These are phyloP conservation scores for Adrianichthys oophorus DNA, from an alignment of 2,797 vertebrate species.

Conservation along the genomic window DNA sequence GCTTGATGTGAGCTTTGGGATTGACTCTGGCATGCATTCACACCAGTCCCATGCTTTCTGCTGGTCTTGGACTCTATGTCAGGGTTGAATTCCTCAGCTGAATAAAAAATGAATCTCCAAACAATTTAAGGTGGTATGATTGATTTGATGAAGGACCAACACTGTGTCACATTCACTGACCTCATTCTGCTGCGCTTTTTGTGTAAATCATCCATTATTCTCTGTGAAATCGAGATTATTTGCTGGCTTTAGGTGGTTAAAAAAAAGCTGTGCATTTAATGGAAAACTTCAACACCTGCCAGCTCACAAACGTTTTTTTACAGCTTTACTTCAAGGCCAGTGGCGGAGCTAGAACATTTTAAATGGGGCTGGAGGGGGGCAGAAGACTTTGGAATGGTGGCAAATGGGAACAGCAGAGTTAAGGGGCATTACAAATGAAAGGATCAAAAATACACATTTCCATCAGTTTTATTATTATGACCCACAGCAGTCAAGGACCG, in stretches of 20 bases:
- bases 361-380: no score
- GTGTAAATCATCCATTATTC: conserved; percentile 24
- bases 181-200: conserved; percentile 15
- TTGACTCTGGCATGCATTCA: conserved; percentile 24
- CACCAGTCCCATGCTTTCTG: conserved; percentile 28
- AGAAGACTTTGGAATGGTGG: no score
- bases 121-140: no score
- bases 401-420: no score
- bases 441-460: no score
- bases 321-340: no score
- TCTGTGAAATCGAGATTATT: not conserved
- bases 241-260: no score
- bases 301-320: conserved; percentile 30
- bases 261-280: conserved; percentile 11
- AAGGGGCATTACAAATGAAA: no score
- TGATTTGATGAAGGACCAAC: not conserved
- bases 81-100: conserved; percentile 13
- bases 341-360: no score
- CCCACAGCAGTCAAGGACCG: no score
- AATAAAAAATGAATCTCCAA: conserved; percentile 1
- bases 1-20: conserved; percentile 20
- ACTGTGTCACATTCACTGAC: conserved; percentile 22
- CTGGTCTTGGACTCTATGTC: conserved; percentile 10
- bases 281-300: conserved; percentile 56
- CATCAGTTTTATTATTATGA: no score